Percentiles rank a stretch among this genome's conserved stretches.
These are phyloP conservation scores for Kryptolebias marmoratus DNA, from an alignment of 2,113 vertebrate species.

Conservation along the genomic window DNA sequence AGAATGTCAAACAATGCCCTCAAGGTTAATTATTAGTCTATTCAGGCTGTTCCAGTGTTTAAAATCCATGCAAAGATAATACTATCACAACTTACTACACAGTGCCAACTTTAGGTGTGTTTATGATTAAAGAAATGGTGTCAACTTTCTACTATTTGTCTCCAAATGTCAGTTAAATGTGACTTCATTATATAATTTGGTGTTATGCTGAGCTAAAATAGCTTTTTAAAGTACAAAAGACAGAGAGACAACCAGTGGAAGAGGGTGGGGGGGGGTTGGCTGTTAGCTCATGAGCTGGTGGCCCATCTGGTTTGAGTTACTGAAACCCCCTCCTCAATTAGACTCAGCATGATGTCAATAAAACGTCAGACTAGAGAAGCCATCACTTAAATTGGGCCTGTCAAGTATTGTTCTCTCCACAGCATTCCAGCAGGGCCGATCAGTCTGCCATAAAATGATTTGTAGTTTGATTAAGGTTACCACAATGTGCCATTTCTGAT, in stretches of 20 bases:
- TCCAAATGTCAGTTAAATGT: constrained; percentile 52
- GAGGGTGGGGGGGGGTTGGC: constrained; percentile 7
- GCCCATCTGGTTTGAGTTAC: constrained; percentile 78
- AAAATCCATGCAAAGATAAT: constrained; percentile 35
- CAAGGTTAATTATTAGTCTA: constrained; percentile 27
- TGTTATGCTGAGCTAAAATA: constrained; percentile 49
- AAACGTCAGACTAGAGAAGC: constrained; percentile 76
- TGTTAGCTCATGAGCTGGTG: constrained; percentile 73
- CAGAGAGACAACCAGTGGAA: constrained; percentile 4
- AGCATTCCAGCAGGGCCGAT: constrained; percentile 58
- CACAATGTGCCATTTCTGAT: constrained; percentile 70
- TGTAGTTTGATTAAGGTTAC: constrained; percentile 75
- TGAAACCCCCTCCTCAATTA: constrained; percentile 72
- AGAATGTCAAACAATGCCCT: constrained; percentile 18
- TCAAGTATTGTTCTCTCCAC: constrained; percentile 70
- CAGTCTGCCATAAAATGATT: constrained; percentile 64
- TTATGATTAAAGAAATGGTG: constrained; percentile 41
- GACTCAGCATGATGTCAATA: constrained; percentile 80
- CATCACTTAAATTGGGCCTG: constrained; percentile 75
- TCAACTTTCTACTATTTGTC: constrained; percentile 47
- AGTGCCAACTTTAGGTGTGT: constrained; percentile 25
- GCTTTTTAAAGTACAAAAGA: constrained; percentile 12
- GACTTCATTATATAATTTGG: constrained; percentile 40
- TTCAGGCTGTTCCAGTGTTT: constrained; percentile 7
- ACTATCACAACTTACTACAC: neutral